phyloP scores from a whole-genome alignment of 1,140 invertebrate genomes.

The Pinna nobilis region DNA sequence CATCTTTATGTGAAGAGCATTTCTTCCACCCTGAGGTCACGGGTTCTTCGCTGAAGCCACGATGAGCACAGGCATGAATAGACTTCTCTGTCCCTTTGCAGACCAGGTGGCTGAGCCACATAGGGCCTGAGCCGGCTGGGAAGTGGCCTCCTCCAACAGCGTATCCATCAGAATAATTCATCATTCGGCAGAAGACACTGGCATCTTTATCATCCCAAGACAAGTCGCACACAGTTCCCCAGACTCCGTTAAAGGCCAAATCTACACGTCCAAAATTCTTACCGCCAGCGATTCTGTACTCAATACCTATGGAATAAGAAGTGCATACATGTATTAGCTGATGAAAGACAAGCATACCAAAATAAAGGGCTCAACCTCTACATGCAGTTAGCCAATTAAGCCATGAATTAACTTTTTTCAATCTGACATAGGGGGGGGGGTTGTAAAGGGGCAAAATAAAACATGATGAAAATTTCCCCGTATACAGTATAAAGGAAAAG shows the following conservation, averaged over 20 bases:
- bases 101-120: slow-evolving; percentile 59
- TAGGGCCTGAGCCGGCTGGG: slow-evolving; percentile 53
- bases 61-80: slow-evolving; percentile 58
- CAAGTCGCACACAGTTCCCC: slow-evolving; percentile 67
- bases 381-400: too few relatives aligned
- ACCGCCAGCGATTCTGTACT: slow-evolving; percentile 47
- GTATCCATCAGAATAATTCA: slow-evolving; percentile 56
- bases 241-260: slow-evolving; percentile 77
- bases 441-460: too few relatives aligned
- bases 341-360: too few relatives aligned
- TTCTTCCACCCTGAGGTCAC: slow-evolving; percentile 33
- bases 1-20: slow-evolving; percentile 48
- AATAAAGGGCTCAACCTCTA: too few relatives aligned
- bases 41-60: slow-evolving; percentile 46
- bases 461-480: too few relatives aligned
- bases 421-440: too few relatives aligned
- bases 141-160: slow-evolving; percentile 43
- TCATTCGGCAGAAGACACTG: slow-evolving; percentile 53
- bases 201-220: slow-evolving; percentile 58
- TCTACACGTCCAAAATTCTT: slow-evolving; percentile 82
- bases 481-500: too few relatives aligned
- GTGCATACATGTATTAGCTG: background rate
- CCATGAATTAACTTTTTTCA: too few relatives aligned
- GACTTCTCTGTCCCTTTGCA: slow-evolving; percentile 59
- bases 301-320: slow-evolving; percentile 35